Evolutionary conservation across 2,113 vertebrate species (phyloP), one percentile per base, ranked within the genome.

Genomic region (Progne subis): DNA sequence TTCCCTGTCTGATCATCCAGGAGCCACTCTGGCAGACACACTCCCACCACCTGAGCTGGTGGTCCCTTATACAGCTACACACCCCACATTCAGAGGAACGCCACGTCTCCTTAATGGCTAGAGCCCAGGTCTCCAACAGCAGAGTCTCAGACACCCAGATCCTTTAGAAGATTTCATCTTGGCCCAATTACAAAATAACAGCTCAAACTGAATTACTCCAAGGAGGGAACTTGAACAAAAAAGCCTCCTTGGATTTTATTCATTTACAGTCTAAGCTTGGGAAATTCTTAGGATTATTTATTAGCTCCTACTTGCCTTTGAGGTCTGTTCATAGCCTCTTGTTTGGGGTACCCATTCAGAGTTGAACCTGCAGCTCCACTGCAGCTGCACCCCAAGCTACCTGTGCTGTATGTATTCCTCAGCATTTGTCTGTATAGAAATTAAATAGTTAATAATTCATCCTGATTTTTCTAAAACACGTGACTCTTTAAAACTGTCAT

Each of bases 141-240:
- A 44, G 41, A n/a, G 14, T 12, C 25, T 68, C 61, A 59, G 17
- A 32, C 1, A 6, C 14, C 14, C 32, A 60, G 9, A 68, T 8
- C 26, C 43, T 68, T 26, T 11, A 60, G 46, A 32, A 28, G 8
- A 32, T 44, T 86, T 37, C 18, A 6, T 32, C 18, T 52, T 37
- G 18, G 11, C 12, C 14, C 7, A 52, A 26, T 26, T 32, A 44
- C 11, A 8, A 60, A 68, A 32, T 23, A 49, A 57, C 18, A 59
- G 5, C 44, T 72, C 5, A 15, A 44, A 26, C 9, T 37, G 21
- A 31, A 24, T 57, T 6, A 23, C 37, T 50, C 21, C 9, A 21
- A 65, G 8, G 11, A 44, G 5, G 14, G 9, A 50, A 9, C 17
- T 6, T 0, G 0, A 43, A 49, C 1, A 15, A 49, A 64, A 53